A percentile compares a stretch with the other conserved stretches of the same genome.
These are phyloP conservation scores for Ligdia adustata DNA, from an alignment of 2,888 invertebrate genomes.

Conservation along the genomic window DNA sequence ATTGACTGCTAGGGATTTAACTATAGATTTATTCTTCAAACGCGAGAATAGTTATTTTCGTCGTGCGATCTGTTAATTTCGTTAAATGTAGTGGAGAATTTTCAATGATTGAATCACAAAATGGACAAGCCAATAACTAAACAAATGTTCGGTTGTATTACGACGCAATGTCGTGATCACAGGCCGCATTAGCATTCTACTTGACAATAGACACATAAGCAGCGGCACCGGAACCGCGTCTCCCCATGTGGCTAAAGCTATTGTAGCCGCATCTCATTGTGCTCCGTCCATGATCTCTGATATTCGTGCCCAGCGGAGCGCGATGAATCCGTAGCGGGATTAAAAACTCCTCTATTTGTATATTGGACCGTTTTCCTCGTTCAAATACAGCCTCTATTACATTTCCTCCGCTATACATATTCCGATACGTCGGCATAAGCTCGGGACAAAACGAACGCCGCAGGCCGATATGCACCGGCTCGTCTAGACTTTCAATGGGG, in stretches of 20 bases:
- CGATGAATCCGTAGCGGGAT: slow-evolving; percentile 42
- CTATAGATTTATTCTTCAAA: too few species aligned
- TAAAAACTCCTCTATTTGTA: slow-evolving; percentile 45
- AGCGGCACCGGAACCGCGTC: slow-evolving; percentile 35
- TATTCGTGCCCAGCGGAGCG: slow-evolving; percentile 47
- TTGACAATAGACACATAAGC: slow-evolving; percentile 32
- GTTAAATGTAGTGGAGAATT: not conserved
- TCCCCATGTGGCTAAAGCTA: slow-evolving; percentile 31
- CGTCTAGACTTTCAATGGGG: slow-evolving; percentile 27
- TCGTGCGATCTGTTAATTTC: slow-evolving; percentile 1
- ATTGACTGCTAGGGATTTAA: not conserved
- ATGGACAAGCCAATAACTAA: slow-evolving; percentile 1
- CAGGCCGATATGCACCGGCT: slow-evolving; percentile 24
- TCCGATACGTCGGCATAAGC: slow-evolving; percentile 2
- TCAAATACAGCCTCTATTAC: slow-evolving; percentile 20
- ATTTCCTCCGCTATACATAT: slow-evolving; percentile 2
- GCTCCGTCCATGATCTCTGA: slow-evolving; percentile 41
- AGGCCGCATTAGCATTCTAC: slow-evolving; percentile 28
- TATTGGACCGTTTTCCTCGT: slow-evolving; percentile 18
- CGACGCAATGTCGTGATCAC: slow-evolving; percentile 41
- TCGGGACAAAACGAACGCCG: slow-evolving; percentile 14
- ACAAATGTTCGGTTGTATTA: slow-evolving; percentile 15
- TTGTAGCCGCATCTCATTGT: slow-evolving; percentile 32
- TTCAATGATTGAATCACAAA: slow-evolving; percentile 10
- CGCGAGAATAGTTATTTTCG: too few species aligned